Percentiles rank a stretch among this genome's conserved stretches.
Conservation (phyloP, 1,140 invertebrate species). For the Yoshiicerus persimilis region DNA sequence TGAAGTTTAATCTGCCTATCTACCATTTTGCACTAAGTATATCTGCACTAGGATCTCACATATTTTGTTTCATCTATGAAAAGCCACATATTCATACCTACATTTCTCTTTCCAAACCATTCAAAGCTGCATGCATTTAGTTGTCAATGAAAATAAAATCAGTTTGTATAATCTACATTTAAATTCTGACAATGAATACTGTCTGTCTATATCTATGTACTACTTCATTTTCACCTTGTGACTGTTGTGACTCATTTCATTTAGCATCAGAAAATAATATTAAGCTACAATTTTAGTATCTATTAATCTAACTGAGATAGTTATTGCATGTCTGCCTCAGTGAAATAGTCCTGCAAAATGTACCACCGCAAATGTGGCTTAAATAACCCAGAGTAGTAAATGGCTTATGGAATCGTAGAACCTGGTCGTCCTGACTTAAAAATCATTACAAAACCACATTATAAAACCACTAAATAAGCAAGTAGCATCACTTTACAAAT, state of each 20-base stretch:
- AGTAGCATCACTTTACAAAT: no score
- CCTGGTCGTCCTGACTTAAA: no score
- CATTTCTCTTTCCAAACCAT: not conserved
- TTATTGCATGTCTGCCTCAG: no score
- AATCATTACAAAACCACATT: no score
- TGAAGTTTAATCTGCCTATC: not conserved
- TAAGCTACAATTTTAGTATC: not conserved
- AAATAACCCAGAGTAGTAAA: no score
- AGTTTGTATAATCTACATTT: not conserved
- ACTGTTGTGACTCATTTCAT: not conserved
- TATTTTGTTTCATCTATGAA: not conserved
- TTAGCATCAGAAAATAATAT: not conserved
- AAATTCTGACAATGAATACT: not conserved
- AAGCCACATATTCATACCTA: not conserved
- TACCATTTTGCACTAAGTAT: not conserved
- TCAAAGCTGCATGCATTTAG: not conserved
- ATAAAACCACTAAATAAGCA: no score
- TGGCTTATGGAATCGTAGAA: no score
- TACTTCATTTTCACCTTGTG: not conserved
- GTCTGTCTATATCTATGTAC: not conserved
- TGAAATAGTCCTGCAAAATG: no score
- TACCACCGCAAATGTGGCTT: no score
- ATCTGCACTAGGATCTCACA: not conserved
- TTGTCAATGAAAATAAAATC: not conserved
- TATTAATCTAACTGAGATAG: not conserved